Evolutionary conservation across 2,888 invertebrate genomes (phyloP).

Genomic region (Dynastes maya): DNA sequence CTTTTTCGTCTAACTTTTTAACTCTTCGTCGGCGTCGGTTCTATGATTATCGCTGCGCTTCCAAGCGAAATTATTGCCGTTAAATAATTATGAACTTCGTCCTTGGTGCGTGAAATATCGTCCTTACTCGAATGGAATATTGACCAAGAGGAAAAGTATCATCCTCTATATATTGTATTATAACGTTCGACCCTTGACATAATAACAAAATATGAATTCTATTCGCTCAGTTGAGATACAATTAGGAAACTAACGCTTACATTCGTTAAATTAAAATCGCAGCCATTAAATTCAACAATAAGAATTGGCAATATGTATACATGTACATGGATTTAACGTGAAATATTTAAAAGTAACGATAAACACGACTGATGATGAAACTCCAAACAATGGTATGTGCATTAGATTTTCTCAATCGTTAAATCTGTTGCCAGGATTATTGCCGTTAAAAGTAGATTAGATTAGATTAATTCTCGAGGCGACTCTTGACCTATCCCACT

Average conservation of each 20-base stretch:
- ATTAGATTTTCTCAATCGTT: no score
- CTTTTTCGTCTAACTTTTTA: background rate
- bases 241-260: conserved; percentile 1
- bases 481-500: no score
- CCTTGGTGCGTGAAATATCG: conserved; percentile 26
- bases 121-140: conserved; percentile 15
- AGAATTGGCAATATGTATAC: no score
- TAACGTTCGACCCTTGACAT: conserved; percentile 24
- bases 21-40: background rate
- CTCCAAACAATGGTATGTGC: no score
- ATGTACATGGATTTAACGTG: no score
- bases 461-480: no score
- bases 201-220: conserved; percentile 12
- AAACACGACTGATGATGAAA: no score
- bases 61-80: conserved; percentile 17
- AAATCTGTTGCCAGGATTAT: no score
- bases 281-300: background rate
- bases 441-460: no score
- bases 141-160: conserved; percentile 33
- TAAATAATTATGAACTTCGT: conserved; percentile 26
- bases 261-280: background rate
- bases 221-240: conserved; percentile 6
- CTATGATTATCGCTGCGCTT: background rate
- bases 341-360: no score
- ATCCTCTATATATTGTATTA: conserved; percentile 9